Percentiles rank a stretch among this genome's conserved stretches.
Evolutionary conservation across 2,888 invertebrate species (phyloP).

Genomic region (Ochropleura leucogaster): DNA sequence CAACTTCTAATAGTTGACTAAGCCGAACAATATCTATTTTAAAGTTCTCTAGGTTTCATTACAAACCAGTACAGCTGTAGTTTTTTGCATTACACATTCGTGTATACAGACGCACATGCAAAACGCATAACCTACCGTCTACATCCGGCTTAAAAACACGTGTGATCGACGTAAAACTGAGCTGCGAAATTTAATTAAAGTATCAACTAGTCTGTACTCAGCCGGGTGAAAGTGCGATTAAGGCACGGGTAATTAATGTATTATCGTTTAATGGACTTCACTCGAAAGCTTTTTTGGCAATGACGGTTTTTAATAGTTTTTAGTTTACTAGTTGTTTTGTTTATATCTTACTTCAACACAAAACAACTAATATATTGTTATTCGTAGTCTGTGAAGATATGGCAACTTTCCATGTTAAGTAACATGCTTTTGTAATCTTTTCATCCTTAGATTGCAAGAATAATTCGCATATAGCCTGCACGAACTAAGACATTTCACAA

Average conservation of each 20-base stretch:
- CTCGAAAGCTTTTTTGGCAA: neutral
- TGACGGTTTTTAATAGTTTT: neutral
- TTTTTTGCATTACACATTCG: too few species aligned
- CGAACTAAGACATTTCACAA: constrained; percentile 26
- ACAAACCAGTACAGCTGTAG: too few species aligned
- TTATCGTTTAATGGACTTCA: neutral
- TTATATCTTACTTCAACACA: too few species aligned
- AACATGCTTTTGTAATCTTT: neutral
- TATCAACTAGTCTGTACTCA: constrained; percentile 64
- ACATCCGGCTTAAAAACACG: constrained; percentile 58
- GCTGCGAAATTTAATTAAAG: constrained; percentile 77
- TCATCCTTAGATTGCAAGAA: constrained; percentile 4
- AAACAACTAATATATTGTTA: too few species aligned
- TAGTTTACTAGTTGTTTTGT: neutral
- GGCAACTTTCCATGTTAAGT: neutral
- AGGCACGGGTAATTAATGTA: neutral
- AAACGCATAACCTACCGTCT: too few species aligned
- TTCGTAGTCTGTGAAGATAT: neutral
- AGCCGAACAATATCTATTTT: too few species aligned
- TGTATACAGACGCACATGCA: too few species aligned
- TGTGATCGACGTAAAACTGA: constrained; percentile 61
- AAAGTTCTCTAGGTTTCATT: too few species aligned
- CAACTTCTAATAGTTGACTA: too few species aligned
- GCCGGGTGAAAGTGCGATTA: constrained; percentile 14
- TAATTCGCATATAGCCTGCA: neutral